Conservation (phyloP, 2,888 invertebrate genomes). For the Anodontia alba region DNA sequence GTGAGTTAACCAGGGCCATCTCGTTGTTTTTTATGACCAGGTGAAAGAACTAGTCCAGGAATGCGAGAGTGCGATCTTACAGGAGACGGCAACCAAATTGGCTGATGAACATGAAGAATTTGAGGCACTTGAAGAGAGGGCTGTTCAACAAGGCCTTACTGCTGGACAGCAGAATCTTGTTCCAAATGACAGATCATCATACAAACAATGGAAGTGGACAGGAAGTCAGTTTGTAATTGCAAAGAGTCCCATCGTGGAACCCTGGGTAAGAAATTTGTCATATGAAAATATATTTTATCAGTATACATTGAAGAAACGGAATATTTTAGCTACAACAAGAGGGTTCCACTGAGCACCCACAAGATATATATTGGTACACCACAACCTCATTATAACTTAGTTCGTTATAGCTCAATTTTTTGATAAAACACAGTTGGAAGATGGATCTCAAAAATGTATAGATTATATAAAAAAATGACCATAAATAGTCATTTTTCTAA, state of each 20-base stretch:
- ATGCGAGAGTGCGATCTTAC: constrained; percentile 94
- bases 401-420: too few relatives aligned
- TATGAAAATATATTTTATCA: too few relatives aligned
- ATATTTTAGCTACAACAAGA: too few relatives aligned
- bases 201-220: constrained; percentile 79
- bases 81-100: constrained; percentile 89
- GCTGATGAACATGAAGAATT: constrained; percentile 55
- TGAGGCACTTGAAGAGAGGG: constrained; percentile 44
- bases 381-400: too few relatives aligned
- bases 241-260: constrained; percentile 87
- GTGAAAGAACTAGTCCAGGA: constrained; percentile 92
- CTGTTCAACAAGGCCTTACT: constrained; percentile 30
- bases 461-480: too few relatives aligned
- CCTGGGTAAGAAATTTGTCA: constrained; percentile 88
- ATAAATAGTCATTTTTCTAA: too few relatives aligned
- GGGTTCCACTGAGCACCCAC: too few relatives aligned
- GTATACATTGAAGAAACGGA: too few relatives aligned
- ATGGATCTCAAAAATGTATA: too few relatives aligned
- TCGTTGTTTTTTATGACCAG: constrained; percentile 78
- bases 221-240: constrained; percentile 81
- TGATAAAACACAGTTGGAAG: too few relatives aligned
- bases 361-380: too few relatives aligned
- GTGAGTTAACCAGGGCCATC: too few relatives aligned
- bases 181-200: constrained; percentile 47
- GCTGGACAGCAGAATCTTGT: constrained; percentile 33